Evolutionary conservation across 2,113 vertebrate genomes (phyloP).

Genomic region (Corydoras maculifer): DNA sequence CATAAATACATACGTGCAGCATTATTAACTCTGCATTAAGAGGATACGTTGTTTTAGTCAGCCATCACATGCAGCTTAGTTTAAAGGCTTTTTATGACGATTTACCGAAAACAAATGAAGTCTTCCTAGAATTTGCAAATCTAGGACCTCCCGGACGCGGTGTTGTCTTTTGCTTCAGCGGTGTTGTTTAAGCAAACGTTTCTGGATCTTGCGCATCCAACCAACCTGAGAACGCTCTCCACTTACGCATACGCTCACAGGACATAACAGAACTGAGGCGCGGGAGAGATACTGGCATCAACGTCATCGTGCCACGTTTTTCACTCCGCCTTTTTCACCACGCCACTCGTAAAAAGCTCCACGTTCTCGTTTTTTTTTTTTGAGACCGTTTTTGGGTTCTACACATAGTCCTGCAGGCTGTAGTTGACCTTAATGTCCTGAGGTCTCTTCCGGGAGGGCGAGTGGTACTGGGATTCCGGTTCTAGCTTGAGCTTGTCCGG

Average conservation of each 20-base stretch:
- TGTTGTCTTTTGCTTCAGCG: background rate
- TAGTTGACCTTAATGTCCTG: constrained; percentile 66
- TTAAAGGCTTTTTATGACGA: constrained; percentile 36
- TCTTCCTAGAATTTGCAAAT: constrained; percentile 22
- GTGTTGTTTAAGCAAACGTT: constrained; percentile 7
- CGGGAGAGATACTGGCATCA: constrained; percentile 34
- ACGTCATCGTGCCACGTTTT: constrained; percentile 41
- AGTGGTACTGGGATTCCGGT: constrained; percentile 38
- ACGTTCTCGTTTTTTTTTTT: background rate
- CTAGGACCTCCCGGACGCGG: background rate
- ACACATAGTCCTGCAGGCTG: constrained; percentile 85
- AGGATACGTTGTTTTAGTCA: background rate
- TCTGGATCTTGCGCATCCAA: background rate
- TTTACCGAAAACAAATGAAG: background rate
- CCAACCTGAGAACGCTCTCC: background rate
- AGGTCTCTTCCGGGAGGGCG: constrained; percentile 47
- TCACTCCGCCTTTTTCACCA: too few relatives aligned
- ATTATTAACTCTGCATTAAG: background rate
- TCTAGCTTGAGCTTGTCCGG: constrained; percentile 26
- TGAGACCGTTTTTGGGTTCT: constrained; percentile 30
- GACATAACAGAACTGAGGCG: constrained; percentile 36
- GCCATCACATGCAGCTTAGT: constrained; percentile 8
- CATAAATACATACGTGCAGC: too few relatives aligned
- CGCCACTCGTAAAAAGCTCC: too few relatives aligned
- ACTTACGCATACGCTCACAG: constrained; percentile 11